Conservation (phyloP, 2,888 invertebrate species). For the Laspeyria flexula region DNA sequence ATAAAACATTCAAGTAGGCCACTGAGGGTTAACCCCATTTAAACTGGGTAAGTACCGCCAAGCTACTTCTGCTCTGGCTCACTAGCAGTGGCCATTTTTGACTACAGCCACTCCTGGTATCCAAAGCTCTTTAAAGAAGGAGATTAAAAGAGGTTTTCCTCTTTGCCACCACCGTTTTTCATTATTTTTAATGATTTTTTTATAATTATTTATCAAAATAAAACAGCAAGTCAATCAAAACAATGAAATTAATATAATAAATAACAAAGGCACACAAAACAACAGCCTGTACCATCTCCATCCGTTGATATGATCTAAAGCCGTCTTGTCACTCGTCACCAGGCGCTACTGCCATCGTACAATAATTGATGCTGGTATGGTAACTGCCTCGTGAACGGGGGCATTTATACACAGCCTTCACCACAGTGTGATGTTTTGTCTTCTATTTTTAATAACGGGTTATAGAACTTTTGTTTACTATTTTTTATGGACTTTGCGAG, state of each 20-base stretch:
- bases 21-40: too few relatives aligned
- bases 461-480: conserved; percentile 1
- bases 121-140: too few relatives aligned
- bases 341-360: conserved; percentile 58
- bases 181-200: too few relatives aligned
- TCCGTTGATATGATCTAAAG: conserved; percentile 72
- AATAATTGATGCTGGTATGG: conserved; percentile 65
- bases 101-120: too few relatives aligned
- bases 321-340: conserved; percentile 69
- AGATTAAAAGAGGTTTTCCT: too few relatives aligned
- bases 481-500: neutral
- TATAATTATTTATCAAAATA: too few relatives aligned
- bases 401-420: conserved; percentile 46
- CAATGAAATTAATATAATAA: neutral
- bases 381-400: conserved; percentile 51
- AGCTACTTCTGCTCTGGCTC: too few relatives aligned
- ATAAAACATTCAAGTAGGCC: too few relatives aligned
- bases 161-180: too few relatives aligned
- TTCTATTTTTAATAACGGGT: conserved; percentile 18
- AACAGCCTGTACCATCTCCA: conserved; percentile 57
- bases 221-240: too few relatives aligned
- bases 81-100: too few relatives aligned
- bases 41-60: too few relatives aligned
- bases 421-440: conserved; percentile 34
- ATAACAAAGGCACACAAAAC: conserved; percentile 7